Evolutionary conservation across 2,113 vertebrate genomes (phyloP).

Genomic region (Vimba vimba): DNA sequence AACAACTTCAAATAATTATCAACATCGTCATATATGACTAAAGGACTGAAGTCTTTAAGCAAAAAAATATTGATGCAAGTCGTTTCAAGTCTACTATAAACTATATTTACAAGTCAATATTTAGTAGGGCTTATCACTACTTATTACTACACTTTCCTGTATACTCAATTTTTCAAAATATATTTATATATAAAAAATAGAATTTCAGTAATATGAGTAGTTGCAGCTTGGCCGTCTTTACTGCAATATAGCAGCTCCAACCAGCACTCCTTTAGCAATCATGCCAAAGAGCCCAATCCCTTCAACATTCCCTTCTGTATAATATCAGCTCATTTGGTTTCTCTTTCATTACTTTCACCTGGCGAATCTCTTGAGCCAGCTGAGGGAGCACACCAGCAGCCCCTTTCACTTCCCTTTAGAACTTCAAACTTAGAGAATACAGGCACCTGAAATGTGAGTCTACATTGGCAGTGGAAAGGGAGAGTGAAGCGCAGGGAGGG

Average conservation of each 20-base stretch:
- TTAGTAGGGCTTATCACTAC: too few species aligned
- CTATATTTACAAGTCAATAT: too few species aligned
- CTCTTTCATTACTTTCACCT: conserved; percentile 23
- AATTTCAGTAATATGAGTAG: background rate
- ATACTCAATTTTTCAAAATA: too few species aligned
- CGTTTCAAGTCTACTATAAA: too few species aligned
- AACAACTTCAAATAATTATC: too few species aligned
- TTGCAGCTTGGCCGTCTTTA: background rate
- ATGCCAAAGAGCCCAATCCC: conserved; percentile 1
- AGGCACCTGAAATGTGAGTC: conserved; percentile 45
- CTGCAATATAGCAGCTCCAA: background rate
- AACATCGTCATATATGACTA: background rate
- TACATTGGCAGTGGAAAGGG: conserved; percentile 24
- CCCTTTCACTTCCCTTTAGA: conserved; percentile 26
- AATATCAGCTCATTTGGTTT: conserved; percentile 32
- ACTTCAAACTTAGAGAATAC: conserved; percentile 34
- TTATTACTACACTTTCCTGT: too few species aligned
- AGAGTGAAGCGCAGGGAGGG: background rate
- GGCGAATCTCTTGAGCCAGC: conserved; percentile 18
- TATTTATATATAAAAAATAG: background rate
- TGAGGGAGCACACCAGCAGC: conserved; percentile 11
- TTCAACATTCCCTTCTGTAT: conserved; percentile 29
- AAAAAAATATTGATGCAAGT: too few species aligned
- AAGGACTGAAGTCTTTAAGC: background rate
- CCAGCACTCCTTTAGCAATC: background rate